phyloP scores from a whole-genome alignment of 2,797 vertebrate species.

The Crypturellus tataupa region DNA sequence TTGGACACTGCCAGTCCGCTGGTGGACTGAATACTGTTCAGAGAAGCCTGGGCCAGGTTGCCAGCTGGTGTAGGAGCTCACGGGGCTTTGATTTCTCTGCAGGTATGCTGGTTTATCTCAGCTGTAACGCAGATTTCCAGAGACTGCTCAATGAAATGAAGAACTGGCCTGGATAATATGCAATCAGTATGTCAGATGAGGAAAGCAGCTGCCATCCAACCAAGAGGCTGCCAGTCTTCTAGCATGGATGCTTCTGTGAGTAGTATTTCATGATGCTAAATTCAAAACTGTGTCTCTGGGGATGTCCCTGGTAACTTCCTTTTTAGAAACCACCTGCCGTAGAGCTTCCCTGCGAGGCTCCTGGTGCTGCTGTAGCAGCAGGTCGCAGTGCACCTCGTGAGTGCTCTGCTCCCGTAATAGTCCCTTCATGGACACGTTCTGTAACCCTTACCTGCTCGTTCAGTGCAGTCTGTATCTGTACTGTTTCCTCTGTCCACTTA shows the following conservation, averaged over 20 bases:
- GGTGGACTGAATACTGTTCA: background rate
- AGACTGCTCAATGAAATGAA: background rate
- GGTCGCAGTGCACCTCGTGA: background rate
- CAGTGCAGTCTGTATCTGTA: fast-evolving
- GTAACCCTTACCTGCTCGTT: background rate
- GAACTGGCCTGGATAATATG: background rate
- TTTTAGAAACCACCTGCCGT: background rate
- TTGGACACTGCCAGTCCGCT: background rate
- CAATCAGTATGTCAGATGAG: background rate
- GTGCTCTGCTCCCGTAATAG: background rate
- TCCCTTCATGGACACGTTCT: background rate
- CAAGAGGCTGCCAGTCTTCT: background rate
- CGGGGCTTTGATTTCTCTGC: background rate
- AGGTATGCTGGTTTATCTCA: background rate
- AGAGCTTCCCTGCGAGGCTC: background rate
- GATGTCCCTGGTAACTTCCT: background rate
- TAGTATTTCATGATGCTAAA: background rate
- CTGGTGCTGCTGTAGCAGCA: background rate
- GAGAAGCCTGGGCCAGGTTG: background rate
- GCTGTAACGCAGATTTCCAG: background rate
- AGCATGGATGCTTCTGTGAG: background rate
- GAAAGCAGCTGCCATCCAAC: background rate
- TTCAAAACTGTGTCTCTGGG: background rate
- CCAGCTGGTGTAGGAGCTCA: background rate
- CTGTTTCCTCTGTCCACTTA: background rate